These are phyloP conservation scores for Promerops cafer DNA, from an alignment of 2,113 vertebrate genomes.

Conservation along the genomic window DNA sequence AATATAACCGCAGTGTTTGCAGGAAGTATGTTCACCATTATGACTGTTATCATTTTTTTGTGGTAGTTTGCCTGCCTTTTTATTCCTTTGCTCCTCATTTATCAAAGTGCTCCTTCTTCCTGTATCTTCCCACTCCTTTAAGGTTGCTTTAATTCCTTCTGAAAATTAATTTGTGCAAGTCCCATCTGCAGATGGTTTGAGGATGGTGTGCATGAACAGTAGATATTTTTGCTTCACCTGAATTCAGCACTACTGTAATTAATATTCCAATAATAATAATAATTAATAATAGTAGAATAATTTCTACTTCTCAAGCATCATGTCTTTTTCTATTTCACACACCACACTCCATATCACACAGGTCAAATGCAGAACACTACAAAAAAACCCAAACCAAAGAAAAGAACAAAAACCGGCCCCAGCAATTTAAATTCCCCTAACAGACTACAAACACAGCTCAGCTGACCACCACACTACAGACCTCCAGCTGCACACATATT, in stretches of 20 bases:
- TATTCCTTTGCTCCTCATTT: not conserved
- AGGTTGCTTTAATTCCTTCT: not conserved
- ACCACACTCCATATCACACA: not conserved
- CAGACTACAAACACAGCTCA: not conserved
- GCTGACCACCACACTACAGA: not conserved
- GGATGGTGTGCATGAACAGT: not conserved
- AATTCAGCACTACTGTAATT: not conserved
- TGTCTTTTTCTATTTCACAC: not conserved
- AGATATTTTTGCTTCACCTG: not conserved
- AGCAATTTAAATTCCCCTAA: not conserved
- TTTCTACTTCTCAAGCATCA: not conserved
- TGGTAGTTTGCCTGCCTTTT: not conserved
- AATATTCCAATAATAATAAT: not conserved
- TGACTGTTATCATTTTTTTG: not conserved
- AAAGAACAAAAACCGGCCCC: not conserved
- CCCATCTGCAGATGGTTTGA: not conserved
- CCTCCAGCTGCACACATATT: not conserved
- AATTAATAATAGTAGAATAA: not conserved
- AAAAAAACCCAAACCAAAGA: not conserved
- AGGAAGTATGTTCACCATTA: conserved; percentile 1
- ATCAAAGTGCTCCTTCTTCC: not conserved
- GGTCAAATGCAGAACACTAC: not conserved
- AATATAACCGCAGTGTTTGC: not conserved
- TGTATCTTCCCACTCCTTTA: not conserved
- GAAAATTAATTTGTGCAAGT: not conserved